Base-by-base conservation (phyloP, 2,888 invertebrate genomes). In the Seira sanloemensis region DNA sequence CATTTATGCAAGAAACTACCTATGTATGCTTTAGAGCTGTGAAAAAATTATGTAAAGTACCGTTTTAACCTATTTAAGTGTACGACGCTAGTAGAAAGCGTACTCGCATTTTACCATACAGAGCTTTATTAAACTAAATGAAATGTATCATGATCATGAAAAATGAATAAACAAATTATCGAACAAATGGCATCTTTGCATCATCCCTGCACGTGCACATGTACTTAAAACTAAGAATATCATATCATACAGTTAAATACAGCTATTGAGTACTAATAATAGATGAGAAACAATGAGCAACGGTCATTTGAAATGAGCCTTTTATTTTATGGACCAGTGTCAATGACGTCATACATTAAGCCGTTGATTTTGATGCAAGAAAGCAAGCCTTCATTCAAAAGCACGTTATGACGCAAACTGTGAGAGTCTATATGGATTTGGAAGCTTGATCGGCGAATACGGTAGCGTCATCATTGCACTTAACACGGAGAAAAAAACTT, bases 81-180 rank as follows among this genome's bases (percentile, higher is more conserved):
- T 5, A 37, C 5, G 12, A 12, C 12, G 37, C 12, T 19, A 65
- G 58, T 69, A 65, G 80, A 50, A 25, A 62, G 24, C 77, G 46
- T 78, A 26, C 68, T 84, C 84, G 84, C 84, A 84, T 84, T 74
- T 84, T 69, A 84, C 78, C 25, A 75, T 84, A 84, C 74, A 84
- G 84, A 84, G 84, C 84, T 84, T 83, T 78, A 37, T 37, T 78
- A 74, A 72, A 66, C 71, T 26, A 50, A 16, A 50, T 75, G 46
- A 26, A 50, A 21, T 73, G 73, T 73, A 19, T 58, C 12, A 18
- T 58, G 9, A 26, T 23, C 18, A 74, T 68, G 46, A 26, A 46
- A 21, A 71, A 23, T 50, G 7, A 72, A 5, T 50, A 72, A 50
- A 37, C 21, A 72, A 72, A 66, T 18, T 46, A 65, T 24, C 23